A percentile compares a stretch with the other conserved stretches of the same genome.
phyloP scores from a whole-genome alignment of 1,140 invertebrate species.

The Eriosoma lanigerum region DNA sequence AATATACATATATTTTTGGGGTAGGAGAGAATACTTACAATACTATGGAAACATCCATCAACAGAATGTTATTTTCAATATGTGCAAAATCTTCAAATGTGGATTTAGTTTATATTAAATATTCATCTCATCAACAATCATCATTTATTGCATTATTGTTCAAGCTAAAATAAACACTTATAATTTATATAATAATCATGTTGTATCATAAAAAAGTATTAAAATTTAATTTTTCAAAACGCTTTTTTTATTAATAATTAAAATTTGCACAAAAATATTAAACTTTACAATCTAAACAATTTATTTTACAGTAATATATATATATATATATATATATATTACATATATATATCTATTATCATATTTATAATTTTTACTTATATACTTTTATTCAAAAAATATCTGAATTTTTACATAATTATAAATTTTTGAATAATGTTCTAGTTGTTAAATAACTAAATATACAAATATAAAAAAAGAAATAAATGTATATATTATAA shows the following conservation, averaged over 20 bases:
- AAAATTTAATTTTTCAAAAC: slow-evolving; percentile 42
- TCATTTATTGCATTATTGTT: too few relatives aligned
- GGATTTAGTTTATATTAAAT: too few relatives aligned
- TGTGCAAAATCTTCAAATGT: too few relatives aligned
- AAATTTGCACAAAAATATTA: slow-evolving; percentile 52
- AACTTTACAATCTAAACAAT: slow-evolving; percentile 52
- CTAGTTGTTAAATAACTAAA: slow-evolving; percentile 32
- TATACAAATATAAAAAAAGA: slow-evolving; percentile 47
- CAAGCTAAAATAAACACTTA: too few relatives aligned
- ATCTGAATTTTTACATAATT: slow-evolving; percentile 32
- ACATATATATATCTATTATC: slow-evolving; percentile 33
- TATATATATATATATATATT: slow-evolving; percentile 43
- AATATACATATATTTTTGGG: too few relatives aligned
- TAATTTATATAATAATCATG: too few relatives aligned
- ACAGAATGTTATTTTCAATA: too few relatives aligned
- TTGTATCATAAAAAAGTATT: too few relatives aligned
- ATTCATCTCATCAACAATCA: too few relatives aligned
- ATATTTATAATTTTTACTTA: slow-evolving; percentile 43
- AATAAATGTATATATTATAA: slow-evolving; percentile 45
- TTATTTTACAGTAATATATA: slow-evolving; percentile 46
- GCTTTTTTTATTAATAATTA: slow-evolving; percentile 51
- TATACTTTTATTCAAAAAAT: slow-evolving; percentile 45
- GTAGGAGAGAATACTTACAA: too few relatives aligned
- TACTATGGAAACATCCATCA: too few relatives aligned
- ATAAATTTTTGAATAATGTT: slow-evolving; percentile 35